Base-by-base conservation (phyloP, 2,888 invertebrate species). In the Stegana nigrithorax region DNA sequence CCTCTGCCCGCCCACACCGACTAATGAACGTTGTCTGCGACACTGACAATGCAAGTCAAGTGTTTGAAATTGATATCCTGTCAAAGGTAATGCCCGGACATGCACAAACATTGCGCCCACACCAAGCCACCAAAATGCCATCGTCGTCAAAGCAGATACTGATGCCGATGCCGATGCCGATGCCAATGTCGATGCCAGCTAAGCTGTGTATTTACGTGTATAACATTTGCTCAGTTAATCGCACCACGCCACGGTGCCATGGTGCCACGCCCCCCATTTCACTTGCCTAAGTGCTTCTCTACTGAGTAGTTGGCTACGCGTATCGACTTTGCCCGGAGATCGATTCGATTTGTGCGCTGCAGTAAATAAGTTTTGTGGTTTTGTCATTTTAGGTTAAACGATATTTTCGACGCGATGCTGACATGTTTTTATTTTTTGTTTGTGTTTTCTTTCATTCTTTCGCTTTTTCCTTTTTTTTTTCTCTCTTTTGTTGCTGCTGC, bases 331-430 rank as follows among this genome's bases (percentile, higher is more conserved):
- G n/a, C n/a, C n/a, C n/a, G n/a, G n/a, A 14, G 44, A 44, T 8
- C 23, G 5, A 12, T 12, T 23, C 47, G 47, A 39, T 51, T 58
- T 68, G 67, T 63, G 64, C 61, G 60, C 67, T 42, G 66, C 67
- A 78, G 70, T 73, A 80, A 76, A 81, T 74, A 74, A 67, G 65
- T 66, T 74, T 67, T 64, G 68, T 67, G 70, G 65, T 70, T 69
- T 61, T 71, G 71, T 60, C 73, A 69, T 72, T 77, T 75, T 69
- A 72, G 77, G 70, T 80, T 78, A 79, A 80, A 71, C 75, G 76
- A 71, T 73, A 72, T 77, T 78, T 78, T 74, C 78, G 78, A 71
- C 73, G n/a, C n/a, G n/a, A n/a, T n/a, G 71, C 71, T 78, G 83
- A 80, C 81, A 83, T 83, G 81, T 82, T 47, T 32, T 45, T 47